A percentile compares a stretch with the other conserved stretches of the same genome.
These are phyloP conservation scores for Drosophila ustulata DNA, from an alignment of 2,888 invertebrate species.

Conservation along the genomic window DNA sequence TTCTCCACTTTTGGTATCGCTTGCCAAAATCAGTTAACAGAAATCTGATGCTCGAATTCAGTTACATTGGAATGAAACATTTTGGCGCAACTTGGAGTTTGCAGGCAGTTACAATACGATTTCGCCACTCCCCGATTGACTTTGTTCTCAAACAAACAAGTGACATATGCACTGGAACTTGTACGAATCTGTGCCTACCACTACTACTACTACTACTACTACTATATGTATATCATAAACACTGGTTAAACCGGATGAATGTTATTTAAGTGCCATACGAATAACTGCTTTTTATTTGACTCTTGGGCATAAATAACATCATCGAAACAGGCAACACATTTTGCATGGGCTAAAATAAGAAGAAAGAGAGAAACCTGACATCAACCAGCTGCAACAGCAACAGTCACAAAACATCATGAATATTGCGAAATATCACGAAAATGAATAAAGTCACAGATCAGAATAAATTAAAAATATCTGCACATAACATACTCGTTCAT, in stretches of 20 bases:
- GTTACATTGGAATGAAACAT: not conserved
- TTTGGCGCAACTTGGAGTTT: not conserved
- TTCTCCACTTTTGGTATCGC: too few relatives aligned
- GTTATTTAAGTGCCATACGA: conserved; percentile 63
- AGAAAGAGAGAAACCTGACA: conserved; percentile 46
- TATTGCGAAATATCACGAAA: conserved; percentile 16
- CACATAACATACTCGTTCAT: not conserved
- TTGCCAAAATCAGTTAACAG: too few relatives aligned
- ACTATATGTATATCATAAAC: conserved; percentile 39
- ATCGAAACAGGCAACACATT: conserved; percentile 48
- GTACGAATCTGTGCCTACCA: not conserved
- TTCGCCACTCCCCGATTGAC: conserved; percentile 12
- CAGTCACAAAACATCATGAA: conserved; percentile 12
- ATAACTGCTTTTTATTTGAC: conserved; percentile 61
- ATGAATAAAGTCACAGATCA: not conserved
- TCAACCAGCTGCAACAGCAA: conserved; percentile 35
- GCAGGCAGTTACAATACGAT: not conserved
- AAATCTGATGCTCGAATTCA: not conserved
- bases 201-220: not conserved
- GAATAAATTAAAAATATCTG: not conserved
- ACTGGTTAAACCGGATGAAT: conserved; percentile 70
- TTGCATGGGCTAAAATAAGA: conserved; percentile 4
- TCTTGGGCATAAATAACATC: conserved; percentile 61
- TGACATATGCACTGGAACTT: not conserved
- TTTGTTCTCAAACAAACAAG: conserved; percentile 9